A percentile compares a stretch with the other conserved stretches of the same genome.
Conservation (phyloP, 2,797 vertebrate genomes). For the Rhynchotus rufescens region DNA sequence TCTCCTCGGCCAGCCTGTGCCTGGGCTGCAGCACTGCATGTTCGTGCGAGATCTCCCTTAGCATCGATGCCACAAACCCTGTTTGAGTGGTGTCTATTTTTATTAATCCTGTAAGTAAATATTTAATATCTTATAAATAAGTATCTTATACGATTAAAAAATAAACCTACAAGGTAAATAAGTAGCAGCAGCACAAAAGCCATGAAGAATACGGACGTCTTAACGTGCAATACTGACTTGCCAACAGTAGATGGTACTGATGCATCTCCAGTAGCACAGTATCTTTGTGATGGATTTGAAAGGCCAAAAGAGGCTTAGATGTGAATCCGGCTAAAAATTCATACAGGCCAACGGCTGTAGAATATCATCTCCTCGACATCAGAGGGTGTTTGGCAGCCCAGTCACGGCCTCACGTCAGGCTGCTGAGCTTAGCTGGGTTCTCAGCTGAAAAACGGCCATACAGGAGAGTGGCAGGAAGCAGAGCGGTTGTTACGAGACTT, state of each 20-base stretch:
- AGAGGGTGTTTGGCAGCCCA: slow-evolving; percentile 26
- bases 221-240: neutral
- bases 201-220: accelerated
- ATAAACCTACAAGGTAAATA: neutral
- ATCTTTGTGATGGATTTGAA: neutral
- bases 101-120: slow-evolving; percentile 18
- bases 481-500: slow-evolving; percentile 29
- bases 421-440: slow-evolving; percentile 32
- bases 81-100: slow-evolving; percentile 11
- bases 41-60: slow-evolving; percentile 18
- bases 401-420: slow-evolving; percentile 32
- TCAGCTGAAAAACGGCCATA: slow-evolving; percentile 40
- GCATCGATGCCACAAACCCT: neutral
- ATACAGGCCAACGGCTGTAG: neutral
- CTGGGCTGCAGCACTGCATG: neutral
- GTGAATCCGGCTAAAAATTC: neutral
- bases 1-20: neutral
- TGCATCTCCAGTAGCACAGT: neutral
- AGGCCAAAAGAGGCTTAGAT: neutral
- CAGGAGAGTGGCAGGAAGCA: slow-evolving; percentile 47
- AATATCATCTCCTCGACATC: slow-evolving; percentile 7
- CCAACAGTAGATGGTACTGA: slow-evolving; percentile 24
- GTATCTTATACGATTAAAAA: slow-evolving; percentile 18
- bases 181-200: neutral
- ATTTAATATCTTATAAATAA: neutral